A percentile compares a stretch with the other conserved stretches of the same genome.
Evolutionary conservation across 2,797 vertebrate genomes (phyloP).

Genomic region (Lateolabrax maculatus): DNA sequence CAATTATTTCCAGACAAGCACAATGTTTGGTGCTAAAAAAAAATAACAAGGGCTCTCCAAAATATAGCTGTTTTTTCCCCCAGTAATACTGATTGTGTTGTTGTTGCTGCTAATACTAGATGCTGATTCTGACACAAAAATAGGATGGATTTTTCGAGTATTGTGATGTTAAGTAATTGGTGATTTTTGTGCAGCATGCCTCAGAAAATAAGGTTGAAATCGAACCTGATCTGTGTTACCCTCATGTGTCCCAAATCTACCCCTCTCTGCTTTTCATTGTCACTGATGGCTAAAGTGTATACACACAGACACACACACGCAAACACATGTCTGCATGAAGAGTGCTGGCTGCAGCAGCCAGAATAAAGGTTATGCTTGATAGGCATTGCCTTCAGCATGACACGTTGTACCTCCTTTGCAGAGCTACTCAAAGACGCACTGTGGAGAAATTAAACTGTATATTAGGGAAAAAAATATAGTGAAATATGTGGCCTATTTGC

Average conservation of each 20-base stretch:
- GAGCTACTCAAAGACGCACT: conserved; percentile 43
- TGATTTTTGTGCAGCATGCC: not conserved
- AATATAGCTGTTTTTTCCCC: not conserved
- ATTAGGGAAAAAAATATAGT: conserved; percentile 21
- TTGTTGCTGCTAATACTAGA: not conserved
- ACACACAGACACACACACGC: not conserved
- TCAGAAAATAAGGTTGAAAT: conserved; percentile 2
- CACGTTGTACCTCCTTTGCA: conserved; percentile 20
- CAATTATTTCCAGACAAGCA: conserved; percentile 42
- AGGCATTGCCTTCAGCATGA: conserved; percentile 30
- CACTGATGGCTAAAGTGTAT: not conserved
- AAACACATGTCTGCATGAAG: not conserved
- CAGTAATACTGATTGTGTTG: not conserved
- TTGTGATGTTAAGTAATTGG: not conserved
- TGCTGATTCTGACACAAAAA: not conserved
- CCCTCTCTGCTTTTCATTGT: not conserved
- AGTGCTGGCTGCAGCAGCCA: not conserved
- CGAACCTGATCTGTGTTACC: not conserved
- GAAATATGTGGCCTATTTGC: conserved; percentile 64
- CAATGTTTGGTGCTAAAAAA: conserved; percentile 36
- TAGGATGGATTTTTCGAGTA: rapidly evolving
- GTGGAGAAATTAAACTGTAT: conserved; percentile 53
- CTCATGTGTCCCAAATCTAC: not conserved
- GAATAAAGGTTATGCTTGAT: conserved; percentile 50
- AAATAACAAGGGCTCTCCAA: conserved; percentile 11